Percentiles rank a stretch among this genome's conserved stretches.
phyloP scores from a whole-genome alignment of 2,113 vertebrate species.

The Toxotes jaculatrix region DNA sequence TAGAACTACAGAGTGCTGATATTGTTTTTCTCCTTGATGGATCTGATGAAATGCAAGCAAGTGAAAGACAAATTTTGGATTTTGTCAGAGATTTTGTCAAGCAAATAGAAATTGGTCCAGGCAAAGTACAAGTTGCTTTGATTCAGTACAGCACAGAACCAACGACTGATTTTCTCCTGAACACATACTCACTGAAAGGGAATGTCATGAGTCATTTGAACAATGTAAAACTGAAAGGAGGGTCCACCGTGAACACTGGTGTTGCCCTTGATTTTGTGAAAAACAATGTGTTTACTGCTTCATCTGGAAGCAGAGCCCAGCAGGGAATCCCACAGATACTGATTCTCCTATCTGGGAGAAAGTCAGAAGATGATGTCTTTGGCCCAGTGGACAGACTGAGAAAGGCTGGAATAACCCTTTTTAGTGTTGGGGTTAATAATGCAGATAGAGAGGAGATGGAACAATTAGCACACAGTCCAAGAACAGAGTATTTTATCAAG shows the following conservation, averaged over 20 bases:
- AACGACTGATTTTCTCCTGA: conserved; percentile 72
- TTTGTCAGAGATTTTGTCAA: conserved; percentile 79
- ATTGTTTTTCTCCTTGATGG: conserved; percentile 81
- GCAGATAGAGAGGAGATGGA: conserved; percentile 64
- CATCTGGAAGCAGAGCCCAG: conserved; percentile 76
- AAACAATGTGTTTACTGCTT: conserved; percentile 70
- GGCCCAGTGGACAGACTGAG: conserved; percentile 59
- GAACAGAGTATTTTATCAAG: conserved; percentile 58
- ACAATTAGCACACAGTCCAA: conserved; percentile 64
- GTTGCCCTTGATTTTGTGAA: conserved; percentile 74
- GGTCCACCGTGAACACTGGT: conserved; percentile 66
- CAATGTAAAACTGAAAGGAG: conserved; percentile 76
- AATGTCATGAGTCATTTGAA: conserved; percentile 61
- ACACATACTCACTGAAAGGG: conserved; percentile 68
- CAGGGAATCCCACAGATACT: conserved; percentile 80
- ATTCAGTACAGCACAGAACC: conserved; percentile 75
- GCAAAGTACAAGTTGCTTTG: conserved; percentile 76
- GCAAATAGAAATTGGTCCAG: conserved; percentile 72
- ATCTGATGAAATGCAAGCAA: conserved; percentile 72
- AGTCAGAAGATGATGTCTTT: conserved; percentile 72
- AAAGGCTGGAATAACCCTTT: conserved; percentile 70
- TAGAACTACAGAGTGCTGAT: conserved; percentile 61
- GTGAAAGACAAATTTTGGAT: conserved; percentile 63
- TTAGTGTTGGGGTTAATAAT: conserved; percentile 70
- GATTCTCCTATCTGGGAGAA: conserved; percentile 76